Conservation (phyloP, 2,113 vertebrate genomes). For the Leuciscus idus region DNA sequence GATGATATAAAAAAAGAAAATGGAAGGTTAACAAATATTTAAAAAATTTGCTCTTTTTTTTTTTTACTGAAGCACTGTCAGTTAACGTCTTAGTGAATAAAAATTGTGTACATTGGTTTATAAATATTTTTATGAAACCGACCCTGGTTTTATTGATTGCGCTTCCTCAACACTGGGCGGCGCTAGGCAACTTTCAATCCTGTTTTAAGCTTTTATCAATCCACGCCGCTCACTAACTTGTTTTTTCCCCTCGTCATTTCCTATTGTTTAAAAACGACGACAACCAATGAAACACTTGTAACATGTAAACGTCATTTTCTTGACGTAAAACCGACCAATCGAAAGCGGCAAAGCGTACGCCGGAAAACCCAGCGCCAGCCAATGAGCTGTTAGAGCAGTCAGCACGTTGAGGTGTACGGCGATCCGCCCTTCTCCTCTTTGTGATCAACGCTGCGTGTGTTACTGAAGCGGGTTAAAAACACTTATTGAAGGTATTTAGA, state of each 20-base stretch:
- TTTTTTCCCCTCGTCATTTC: slow-evolving; percentile 18
- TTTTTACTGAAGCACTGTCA: no score
- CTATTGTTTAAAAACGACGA: slow-evolving; percentile 36
- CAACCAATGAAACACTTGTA: slow-evolving; percentile 18
- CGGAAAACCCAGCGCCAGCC: accelerated
- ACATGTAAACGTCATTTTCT: neutral
- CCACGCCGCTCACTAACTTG: slow-evolving; percentile 12
- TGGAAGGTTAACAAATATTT: neutral
- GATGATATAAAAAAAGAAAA: neutral
- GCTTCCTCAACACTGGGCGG: slow-evolving; percentile 1
- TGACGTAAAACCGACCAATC: slow-evolving; percentile 34
- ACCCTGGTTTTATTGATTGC: neutral
- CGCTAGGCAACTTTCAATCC: neutral
- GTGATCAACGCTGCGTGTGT: slow-evolving; percentile 48
- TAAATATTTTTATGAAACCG: neutral
- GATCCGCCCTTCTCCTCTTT: slow-evolving; percentile 48
- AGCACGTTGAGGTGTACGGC: neutral
- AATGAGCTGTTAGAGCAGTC: neutral
- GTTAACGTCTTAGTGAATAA: no score
- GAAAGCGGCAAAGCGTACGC: neutral
- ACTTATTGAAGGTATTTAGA: slow-evolving; percentile 6
- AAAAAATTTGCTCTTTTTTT: no score
- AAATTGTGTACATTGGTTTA: neutral
- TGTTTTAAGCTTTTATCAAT: neutral
- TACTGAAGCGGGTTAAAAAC: slow-evolving; percentile 24